Evolutionary conservation across 2,888 invertebrate species (phyloP), one percentile per base, ranked within the genome.

Genomic region (Conops quadrifasciatus): DNA sequence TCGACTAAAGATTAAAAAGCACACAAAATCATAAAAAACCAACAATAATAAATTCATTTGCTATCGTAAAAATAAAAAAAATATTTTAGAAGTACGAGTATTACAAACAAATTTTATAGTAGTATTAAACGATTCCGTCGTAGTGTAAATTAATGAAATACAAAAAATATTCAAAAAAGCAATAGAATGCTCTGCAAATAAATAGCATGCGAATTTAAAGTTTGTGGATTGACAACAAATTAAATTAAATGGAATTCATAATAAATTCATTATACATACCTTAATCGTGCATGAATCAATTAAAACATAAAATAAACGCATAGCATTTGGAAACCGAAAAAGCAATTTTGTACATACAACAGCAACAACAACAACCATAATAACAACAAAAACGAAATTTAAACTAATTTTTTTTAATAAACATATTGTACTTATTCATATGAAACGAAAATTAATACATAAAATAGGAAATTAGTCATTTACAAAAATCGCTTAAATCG

Each of bases 31-130:
- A 36, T 62, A 21, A 15, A 28, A 75, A 76, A 71, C 63, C 74
- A 73, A 76, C 74, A 71, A 74, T 75, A 70, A 73, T 75, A 71
- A 45, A 73, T 71, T 79, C 77, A 16, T 65, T 53, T 49, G 4
- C n/a, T n/a, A 7, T 11, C 36, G 13, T 19, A 21, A 15, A 64
- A 47, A 63, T 66, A 26, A 30, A 53, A 21, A 53, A 66, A 36
- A 21, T 5, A 19, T 3, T 58, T 58, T 21, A 4, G 15, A 2
- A 15, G 16, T 58, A 24, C 24, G 7, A 13, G n/a, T n/a, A 53
- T 53, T 53, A 11, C 5, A 24, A 13, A 58, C 26, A 36, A 7
- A n/a, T 53, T 19, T 53, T 53, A n/a, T 21, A 58, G 4, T 49
- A 49, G 49, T 49, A 49, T 19, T 19, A 49, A 63, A 64, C 15